These are phyloP conservation scores for Sphaerophoria taeniata DNA, from an alignment of 2,888 invertebrate species.

Conservation along the genomic window DNA sequence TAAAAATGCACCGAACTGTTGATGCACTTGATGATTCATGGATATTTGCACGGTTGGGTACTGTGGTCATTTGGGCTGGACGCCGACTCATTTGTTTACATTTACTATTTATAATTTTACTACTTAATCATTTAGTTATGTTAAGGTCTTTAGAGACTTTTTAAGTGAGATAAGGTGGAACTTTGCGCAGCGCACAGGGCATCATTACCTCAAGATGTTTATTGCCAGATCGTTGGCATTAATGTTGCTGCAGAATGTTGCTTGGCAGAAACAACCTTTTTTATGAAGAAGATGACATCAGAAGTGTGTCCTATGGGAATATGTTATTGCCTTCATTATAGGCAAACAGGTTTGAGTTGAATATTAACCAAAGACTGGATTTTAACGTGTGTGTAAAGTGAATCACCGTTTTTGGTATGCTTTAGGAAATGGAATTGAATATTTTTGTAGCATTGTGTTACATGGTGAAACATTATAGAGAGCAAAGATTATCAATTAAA, in stretches of 20 bases:
- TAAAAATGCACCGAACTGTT: constrained; percentile 1
- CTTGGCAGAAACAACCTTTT: too few species aligned
- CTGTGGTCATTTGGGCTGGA: constrained; percentile 19
- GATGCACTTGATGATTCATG: constrained; percentile 47
- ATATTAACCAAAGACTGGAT: neutral
- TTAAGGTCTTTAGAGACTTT: constrained; percentile 16
- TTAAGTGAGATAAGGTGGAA: constrained; percentile 34
- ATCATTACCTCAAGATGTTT: constrained; percentile 42
- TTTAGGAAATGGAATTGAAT: neutral
- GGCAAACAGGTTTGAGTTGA: constrained; percentile 11
- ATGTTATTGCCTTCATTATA: constrained; percentile 17
- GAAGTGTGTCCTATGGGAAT: constrained; percentile 20
- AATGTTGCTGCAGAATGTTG: neutral
- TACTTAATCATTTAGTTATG: constrained; percentile 19
- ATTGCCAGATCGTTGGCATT: constrained; percentile 30
- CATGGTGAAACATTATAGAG: too few species aligned
- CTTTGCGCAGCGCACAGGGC: constrained; percentile 9
- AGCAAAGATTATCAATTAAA: too few species aligned
- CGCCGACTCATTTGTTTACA: constrained; percentile 21
- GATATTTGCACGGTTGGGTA: constrained; percentile 23
- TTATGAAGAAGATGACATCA: neutral
- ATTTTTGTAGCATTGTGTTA: too few species aligned
- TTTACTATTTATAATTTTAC: constrained; percentile 44
- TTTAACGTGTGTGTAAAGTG: neutral
- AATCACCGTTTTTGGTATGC: constrained; percentile 15